These are phyloP conservation scores for Thamnophis sirtalis DNA, from an alignment of 2,113 vertebrate species.

Conservation along the genomic window DNA sequence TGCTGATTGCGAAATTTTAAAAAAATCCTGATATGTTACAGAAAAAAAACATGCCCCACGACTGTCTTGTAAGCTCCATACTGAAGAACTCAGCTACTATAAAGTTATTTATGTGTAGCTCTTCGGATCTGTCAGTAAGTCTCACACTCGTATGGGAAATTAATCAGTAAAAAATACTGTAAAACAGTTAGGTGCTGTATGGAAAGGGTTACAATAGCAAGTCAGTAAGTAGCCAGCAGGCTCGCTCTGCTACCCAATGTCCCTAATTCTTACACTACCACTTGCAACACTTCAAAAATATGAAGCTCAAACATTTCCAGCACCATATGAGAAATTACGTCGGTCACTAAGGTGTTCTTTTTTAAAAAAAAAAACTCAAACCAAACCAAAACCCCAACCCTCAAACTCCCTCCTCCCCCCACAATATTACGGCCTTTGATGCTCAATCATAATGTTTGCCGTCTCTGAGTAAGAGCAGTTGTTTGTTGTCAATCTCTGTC, in stretches of 20 bases:
- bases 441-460: conserved; percentile 75
- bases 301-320: conserved; percentile 79
- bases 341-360: conserved; percentile 74
- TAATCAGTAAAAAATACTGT: conserved; percentile 70
- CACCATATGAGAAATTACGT: conserved; percentile 77
- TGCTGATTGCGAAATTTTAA: conserved; percentile 68
- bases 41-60: conserved; percentile 71
- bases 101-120: conserved; percentile 71
- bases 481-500: conserved; percentile 70
- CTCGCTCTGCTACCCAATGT: conserved; percentile 67
- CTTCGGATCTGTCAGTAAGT: conserved; percentile 70
- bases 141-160: conserved; percentile 70
- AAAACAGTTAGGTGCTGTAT: conserved; percentile 74
- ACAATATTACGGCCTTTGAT: conserved; percentile 77
- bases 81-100: conserved; percentile 77
- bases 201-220: conserved; percentile 71
- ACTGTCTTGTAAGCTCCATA: conserved; percentile 75
- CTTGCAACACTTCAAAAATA: conserved; percentile 72
- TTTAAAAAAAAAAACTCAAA: conserved; percentile 43
- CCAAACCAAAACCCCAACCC: neutral
- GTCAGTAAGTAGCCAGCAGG: conserved; percentile 69
- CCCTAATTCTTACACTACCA: conserved; percentile 71
- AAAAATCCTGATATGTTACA: conserved; percentile 71
- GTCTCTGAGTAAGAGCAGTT: conserved; percentile 71
- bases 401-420: conserved; percentile 22